Base-by-base conservation (phyloP, 2,888 invertebrate genomes). In the Caenorhabditis uteleia region DNA sequence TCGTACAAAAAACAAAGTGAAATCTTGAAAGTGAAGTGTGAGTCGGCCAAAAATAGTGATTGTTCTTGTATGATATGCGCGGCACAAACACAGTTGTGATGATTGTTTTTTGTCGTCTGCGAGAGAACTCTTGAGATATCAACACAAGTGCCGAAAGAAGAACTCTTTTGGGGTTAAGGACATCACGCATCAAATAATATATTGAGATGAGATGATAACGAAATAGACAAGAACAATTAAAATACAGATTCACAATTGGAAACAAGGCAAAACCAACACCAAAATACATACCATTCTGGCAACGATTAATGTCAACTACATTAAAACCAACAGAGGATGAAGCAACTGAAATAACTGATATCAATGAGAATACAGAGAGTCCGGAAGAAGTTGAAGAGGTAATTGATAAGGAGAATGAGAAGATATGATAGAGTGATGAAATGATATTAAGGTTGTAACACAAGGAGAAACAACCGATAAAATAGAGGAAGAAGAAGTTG, bases 201-300 rank as follows among this genome's bases (percentile, higher is more conserved):
- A n/a, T n/a, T n/a, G n/a, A n/a, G n/a, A n/a, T n/a, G n/a, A n/a
- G n/a, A n/a, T n/a, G 29, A 40, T 21, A 40, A 40, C 40, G 34
- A 48, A n/a, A n/a, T n/a, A n/a, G n/a, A n/a, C n/a, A n/a, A n/a
- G n/a, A n/a, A n/a, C n/a, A n/a, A n/a, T n/a, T n/a, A n/a, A n/a
- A 12, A 45, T 62, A 18, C 44, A 75, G 77, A 20, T 77, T 77
- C 65, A 77, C 77, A n/a, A 62, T 77, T 16, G 74, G 72, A 47
- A 64, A 67, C 42, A 77, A 73, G 50, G 74, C 64, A 26, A 73
- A 72, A 56, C 67, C 75, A 27, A 77, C 75, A 16, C 74, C 75
- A 33, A 79, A 77, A 55, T 75, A 76, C 50, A 76, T 80, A 49
- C 80, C 80, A 39, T 79, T 80, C 58, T 80, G 80, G 80, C 80